Evolutionary conservation across 2,113 vertebrate species (phyloP).

Genomic region (Pluvianellus socialis): DNA sequence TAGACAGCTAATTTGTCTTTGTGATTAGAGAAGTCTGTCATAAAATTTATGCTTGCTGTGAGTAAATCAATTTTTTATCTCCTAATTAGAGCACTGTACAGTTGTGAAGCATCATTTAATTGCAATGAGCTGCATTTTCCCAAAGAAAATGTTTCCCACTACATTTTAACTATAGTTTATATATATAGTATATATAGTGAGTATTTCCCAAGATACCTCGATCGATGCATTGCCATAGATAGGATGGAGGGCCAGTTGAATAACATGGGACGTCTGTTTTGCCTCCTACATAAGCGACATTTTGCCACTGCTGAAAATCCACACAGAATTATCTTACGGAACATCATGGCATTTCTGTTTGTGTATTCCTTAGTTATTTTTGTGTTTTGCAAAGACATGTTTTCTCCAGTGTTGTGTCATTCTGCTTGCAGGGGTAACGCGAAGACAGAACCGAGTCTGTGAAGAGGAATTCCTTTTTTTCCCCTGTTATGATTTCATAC

Average conservation of each 20-base stretch:
- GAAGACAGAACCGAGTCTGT: neutral
- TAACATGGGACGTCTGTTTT: neutral
- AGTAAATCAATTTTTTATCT: neutral
- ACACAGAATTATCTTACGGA: neutral
- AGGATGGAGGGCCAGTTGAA: neutral
- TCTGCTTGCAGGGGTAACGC: neutral
- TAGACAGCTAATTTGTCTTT: neutral
- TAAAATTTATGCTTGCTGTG: neutral
- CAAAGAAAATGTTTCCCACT: neutral
- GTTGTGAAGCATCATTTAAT: neutral
- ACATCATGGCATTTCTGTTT: neutral
- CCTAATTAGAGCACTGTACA: neutral
- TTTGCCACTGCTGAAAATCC: neutral
- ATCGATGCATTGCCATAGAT: neutral
- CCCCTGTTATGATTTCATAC: fast-evolving
- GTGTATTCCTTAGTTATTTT: neutral
- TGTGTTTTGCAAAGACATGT: neutral
- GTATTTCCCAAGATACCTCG: neutral
- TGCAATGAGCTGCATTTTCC: neutral
- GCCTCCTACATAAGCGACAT: neutral
- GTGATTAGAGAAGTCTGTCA: neutral
- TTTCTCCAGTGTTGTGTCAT: neutral
- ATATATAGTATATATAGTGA: neutral
- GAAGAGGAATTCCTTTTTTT: neutral
- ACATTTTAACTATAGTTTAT: neutral